Conservation (phyloP, 2,888 invertebrate species). For the Bedellia somnulentella region DNA sequence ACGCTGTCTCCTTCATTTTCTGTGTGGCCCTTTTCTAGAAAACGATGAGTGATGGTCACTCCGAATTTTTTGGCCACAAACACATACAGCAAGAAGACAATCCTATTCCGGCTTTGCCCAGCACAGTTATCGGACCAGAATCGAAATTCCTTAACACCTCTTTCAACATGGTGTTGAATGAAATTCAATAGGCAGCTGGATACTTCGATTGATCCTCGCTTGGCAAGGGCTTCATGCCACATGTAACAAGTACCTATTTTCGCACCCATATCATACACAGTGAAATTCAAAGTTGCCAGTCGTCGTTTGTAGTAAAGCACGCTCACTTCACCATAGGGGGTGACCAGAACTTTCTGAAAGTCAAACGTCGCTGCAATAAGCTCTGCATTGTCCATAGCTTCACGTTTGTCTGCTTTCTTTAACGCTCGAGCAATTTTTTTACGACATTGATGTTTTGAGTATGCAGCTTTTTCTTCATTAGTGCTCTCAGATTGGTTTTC, state of each 20-base stretch:
- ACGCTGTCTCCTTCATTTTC: conserved; percentile 13
- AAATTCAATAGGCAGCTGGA: conserved; percentile 11
- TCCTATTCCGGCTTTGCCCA: conserved; percentile 13
- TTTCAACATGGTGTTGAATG: conserved; percentile 7
- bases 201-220: conserved; percentile 14
- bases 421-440: not conserved
- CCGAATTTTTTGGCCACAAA: conserved; percentile 9
- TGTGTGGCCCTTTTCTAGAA: conserved; percentile 14
- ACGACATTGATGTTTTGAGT: not conserved
- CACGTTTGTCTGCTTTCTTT: conserved; percentile 2
- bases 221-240: conserved; percentile 14
- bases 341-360: conserved; percentile 11
- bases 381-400: not conserved
- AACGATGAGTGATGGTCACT: conserved; percentile 12
- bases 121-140: conserved; percentile 14
- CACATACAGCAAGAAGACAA: conserved; percentile 12
- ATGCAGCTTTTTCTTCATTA: conserved; percentile 5
- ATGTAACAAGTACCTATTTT: conserved; percentile 13
- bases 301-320: conserved; percentile 11
- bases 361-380: conserved; percentile 9
- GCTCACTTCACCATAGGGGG: conserved; percentile 8
- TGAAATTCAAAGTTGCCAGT: conserved; percentile 12
- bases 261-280: conserved; percentile 9
- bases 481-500: conserved; percentile 3
- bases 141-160: conserved; percentile 10